Base-by-base conservation (phyloP, 2,113 vertebrate species). In the Mirza zaza region DNA sequence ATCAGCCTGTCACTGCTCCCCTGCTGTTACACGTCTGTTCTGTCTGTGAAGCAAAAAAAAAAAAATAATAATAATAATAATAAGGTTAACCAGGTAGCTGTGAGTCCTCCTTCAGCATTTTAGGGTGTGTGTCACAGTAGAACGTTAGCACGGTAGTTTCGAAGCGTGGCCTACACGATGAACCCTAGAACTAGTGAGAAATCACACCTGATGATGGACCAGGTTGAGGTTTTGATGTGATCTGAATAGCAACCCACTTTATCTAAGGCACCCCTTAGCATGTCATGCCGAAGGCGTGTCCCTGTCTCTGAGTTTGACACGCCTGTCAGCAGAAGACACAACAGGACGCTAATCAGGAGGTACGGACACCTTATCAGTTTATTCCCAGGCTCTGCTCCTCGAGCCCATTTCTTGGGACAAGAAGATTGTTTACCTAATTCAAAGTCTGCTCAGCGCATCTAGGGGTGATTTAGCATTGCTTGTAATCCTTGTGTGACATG, bases 261-360 rank as follows among this genome's bases (percentile, higher is more conserved):
- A 95, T 52, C 67, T 92, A 84, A 42, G 75, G 25, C 75, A 11
- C 15, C 42, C 50, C 65, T 97, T 88, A 67, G 45, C 91, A n/a
- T 71, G 85, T 90, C 76, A 34, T 59, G 63, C 77, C 87, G 95
- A 88, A 83, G 55, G 39, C 91, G 63, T 96, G 39, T 96, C 67
- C 71, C 17, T 91, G 86, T 89, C 61, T 94, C 6, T 94, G 7
- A 5, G 57, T 89, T 95, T 97, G 95, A 96, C 36, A 83, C 94
- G 84, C 45, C 87, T 95, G 95, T 93, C 70, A 92, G 75, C 42
- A 96, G 77, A 96, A 98, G 96, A 95, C 83, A 91, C 2, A 13
- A 86, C 48, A 90, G 83, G 94, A 59, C 87, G 48, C 59, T 93
- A 93, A 94, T 86, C 83, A 94, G 52, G 76, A 96, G 67, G 71